These are phyloP conservation scores for Deilephila elpenor DNA, from an alignment of 2,888 invertebrate genomes.

Conservation along the genomic window DNA sequence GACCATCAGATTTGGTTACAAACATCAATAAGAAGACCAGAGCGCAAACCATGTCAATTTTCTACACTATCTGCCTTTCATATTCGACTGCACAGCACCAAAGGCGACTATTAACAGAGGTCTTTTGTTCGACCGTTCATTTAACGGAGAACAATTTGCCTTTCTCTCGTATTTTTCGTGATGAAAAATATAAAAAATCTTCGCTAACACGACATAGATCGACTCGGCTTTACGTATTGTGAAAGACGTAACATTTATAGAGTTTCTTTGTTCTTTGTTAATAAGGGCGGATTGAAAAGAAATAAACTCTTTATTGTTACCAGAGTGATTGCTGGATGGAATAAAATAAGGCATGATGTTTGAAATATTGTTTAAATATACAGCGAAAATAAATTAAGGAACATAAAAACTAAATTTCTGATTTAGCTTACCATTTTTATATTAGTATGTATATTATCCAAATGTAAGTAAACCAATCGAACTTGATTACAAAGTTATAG, in stretches of 20 bases:
- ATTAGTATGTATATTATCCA: no score
- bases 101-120: background rate
- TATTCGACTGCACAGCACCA: background rate
- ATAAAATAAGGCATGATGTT: background rate
- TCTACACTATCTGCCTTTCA: background rate
- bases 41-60: background rate
- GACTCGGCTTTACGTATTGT: conserved; percentile 10
- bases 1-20: no score
- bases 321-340: background rate
- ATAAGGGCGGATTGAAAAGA: background rate
- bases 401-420: no score
- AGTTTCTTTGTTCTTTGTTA: conserved; percentile 7
- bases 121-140: conserved; percentile 15
- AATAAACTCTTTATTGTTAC: background rate
- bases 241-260: background rate
- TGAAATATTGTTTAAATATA: no score
- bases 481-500: no score
- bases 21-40: background rate
- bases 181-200: conserved; percentile 11
- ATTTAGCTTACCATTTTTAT: no score
- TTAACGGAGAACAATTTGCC: conserved; percentile 17
- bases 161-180: conserved; percentile 13
- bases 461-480: no score
- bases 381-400: no score
- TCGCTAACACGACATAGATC: conserved; percentile 5